Conservation (phyloP, 2,888 invertebrate genomes). For the Linyphia triangularis region DNA sequence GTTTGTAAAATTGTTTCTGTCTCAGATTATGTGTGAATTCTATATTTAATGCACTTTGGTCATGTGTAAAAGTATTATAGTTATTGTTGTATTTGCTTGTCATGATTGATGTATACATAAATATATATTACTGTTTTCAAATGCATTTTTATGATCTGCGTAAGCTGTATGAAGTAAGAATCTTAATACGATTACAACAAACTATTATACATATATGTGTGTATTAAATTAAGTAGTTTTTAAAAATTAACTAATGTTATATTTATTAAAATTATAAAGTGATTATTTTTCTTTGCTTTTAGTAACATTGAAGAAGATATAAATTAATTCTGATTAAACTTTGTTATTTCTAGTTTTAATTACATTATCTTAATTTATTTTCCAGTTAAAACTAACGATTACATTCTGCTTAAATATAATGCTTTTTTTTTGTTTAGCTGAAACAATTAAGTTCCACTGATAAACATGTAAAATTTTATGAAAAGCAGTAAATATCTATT, state of each 20-base stretch:
- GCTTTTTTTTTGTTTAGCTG: no score
- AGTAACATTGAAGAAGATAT: no score
- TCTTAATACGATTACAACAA: slow-evolving; percentile 24
- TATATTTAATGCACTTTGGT: slow-evolving; percentile 53
- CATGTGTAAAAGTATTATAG: slow-evolving; percentile 39
- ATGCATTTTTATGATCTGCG: slow-evolving; percentile 28
- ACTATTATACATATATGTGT: neutral
- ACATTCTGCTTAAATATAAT: no score
- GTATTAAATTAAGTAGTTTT: slow-evolving; percentile 1
- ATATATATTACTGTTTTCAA: slow-evolving; percentile 51
- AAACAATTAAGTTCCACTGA: no score
- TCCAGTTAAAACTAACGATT: no score
- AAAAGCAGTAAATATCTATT: no score
- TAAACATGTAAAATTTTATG: no score
- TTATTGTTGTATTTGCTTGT: slow-evolving; percentile 64
- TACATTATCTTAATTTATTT: no score
- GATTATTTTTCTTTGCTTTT: neutral
- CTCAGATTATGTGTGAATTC: slow-evolving; percentile 50
- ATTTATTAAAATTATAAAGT: slow-evolving; percentile 5
- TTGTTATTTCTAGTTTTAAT: no score
- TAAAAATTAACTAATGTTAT: neutral
- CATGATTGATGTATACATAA: slow-evolving; percentile 40
- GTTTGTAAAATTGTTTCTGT: slow-evolving; percentile 17
- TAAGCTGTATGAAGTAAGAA: neutral
- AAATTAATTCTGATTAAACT: no score